These are phyloP conservation scores for Lutraria rhynchaena DNA, from an alignment of 1,140 invertebrate species.

Conservation along the genomic window DNA sequence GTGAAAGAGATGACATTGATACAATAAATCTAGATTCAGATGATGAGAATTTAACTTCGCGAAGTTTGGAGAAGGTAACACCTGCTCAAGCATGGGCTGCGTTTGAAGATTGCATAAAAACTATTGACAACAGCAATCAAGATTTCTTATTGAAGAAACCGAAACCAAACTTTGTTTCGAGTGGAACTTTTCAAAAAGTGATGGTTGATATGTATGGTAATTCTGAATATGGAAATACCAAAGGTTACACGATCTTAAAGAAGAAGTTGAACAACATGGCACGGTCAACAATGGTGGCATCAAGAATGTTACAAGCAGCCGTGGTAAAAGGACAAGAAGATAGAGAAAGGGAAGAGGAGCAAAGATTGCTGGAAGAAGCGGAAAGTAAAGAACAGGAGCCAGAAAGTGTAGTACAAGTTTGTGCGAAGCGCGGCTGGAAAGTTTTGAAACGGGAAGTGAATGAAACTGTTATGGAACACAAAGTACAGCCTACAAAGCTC, in stretches of 20 bases:
- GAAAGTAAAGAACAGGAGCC: not conserved
- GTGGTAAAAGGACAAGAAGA: constrained; percentile 26
- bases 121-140: constrained; percentile 52
- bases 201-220: constrained; percentile 70
- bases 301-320: constrained; percentile 42
- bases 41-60: constrained; percentile 10
- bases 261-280: constrained; percentile 55
- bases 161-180: constrained; percentile 62
- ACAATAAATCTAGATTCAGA: constrained; percentile 38
- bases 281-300: constrained; percentile 50
- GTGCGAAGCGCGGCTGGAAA: constrained; percentile 67
- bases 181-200: constrained; percentile 66
- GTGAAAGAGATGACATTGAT: constrained; percentile 47
- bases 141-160: constrained; percentile 56
- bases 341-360: constrained; percentile 23
- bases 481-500: constrained; percentile 54
- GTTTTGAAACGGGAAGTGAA: constrained; percentile 62
- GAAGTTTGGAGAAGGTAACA: not conserved
- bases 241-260: constrained; percentile 42
- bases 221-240: constrained; percentile 63
- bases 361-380: not conserved
- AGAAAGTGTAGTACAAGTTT: constrained; percentile 53
- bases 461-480: constrained; percentile 59
- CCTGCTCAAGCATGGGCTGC: constrained; percentile 59
- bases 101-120: constrained; percentile 67